Evolutionary conservation across 2,113 vertebrate genomes (phyloP), one percentile per base, ranked within the genome.

Genomic region (Gobius niger): DNA sequence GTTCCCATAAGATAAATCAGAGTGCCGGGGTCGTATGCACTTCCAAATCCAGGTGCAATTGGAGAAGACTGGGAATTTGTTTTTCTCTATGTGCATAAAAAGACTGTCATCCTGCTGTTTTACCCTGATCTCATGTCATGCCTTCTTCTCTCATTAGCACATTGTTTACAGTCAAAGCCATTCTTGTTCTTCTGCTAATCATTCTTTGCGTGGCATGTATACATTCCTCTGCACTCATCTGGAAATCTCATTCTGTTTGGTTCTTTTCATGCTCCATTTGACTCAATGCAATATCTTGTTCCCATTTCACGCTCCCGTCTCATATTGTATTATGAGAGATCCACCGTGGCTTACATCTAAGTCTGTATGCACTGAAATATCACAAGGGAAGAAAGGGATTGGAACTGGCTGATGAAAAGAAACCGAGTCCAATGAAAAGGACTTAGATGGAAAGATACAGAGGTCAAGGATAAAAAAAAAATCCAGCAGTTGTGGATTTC

Each of bases 221-320:
- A 51, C n/a, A 49, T 75, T 64, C 64, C 65, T 44, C 15, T 8
- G 5, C 69, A n/a, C 18, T 77, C 0, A 12, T 66, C 47, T 59
- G 63, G 65, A 72, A 80, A 68, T 72, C 70, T 80, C 73, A 72
- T 78, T 77, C 46, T 14, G 42, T 24, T 51, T 16, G 49, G 78
- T 76, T 61, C 52, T 78, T 79, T 84, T 82, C 78, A 89, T 73
- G 83, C 60, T 71, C 82, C 85, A 86, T 88, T 86, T 89, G 64
- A 85, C 77, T 49, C 18, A 14, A 56, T 68, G 77, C 77, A 84
- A 82, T 83, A 70, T 80, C 81, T 75, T 75, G 70, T 61, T 83
- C 78, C 73, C 71, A 81, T 84, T 87, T 85, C 82, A 79, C 1
- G 15, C 67, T 81, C 50, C 65, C 64, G 57, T 84, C 67, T 84